A percentile compares a stretch with the other conserved stretches of the same genome.
These are phyloP conservation scores for Cataglyphis altisquamis DNA, from an alignment of 2,888 invertebrate species.

Conservation along the genomic window DNA sequence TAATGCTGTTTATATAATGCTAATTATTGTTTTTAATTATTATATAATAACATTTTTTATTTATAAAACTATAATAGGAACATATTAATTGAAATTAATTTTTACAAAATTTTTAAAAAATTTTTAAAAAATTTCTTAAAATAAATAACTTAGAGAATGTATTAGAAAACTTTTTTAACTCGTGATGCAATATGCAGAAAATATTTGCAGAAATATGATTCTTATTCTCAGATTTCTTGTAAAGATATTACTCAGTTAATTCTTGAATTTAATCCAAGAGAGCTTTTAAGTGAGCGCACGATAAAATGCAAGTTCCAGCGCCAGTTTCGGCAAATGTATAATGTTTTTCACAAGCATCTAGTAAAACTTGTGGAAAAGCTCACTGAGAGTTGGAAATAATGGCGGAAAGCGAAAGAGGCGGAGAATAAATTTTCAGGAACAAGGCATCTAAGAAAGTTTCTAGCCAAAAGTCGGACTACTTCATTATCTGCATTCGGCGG, in stretches of 20 bases:
- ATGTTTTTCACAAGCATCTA: not conserved
- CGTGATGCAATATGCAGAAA: not conserved
- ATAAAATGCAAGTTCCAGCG: not conserved
- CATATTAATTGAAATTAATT: not conserved
- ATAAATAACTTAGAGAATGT: not conserved
- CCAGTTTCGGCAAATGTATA: not conserved
- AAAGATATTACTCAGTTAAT: not conserved
- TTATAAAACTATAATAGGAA: not conserved
- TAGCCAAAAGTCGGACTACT: constrained; percentile 4
- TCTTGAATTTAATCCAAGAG: not conserved
- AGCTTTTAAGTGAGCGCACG: not conserved
- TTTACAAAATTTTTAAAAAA: not conserved
- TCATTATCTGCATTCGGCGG: constrained; percentile 36
- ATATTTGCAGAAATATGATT: not conserved
- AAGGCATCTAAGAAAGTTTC: not conserved
- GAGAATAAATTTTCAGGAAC: not conserved
- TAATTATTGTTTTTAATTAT: not conserved
- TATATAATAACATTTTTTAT: not conserved
- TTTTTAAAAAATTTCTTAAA: not conserved
- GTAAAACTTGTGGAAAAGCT: not conserved
- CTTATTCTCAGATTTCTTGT: not conserved
- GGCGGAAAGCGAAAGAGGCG: not conserved
- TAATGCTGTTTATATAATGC: not conserved
- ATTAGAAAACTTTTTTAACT: not conserved
- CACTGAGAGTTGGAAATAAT: not conserved